A percentile compares a stretch with the other conserved stretches of the same genome.
These are phyloP conservation scores for Adoxophyes honmai DNA, from an alignment of 1,140 invertebrate genomes.

Conservation along the genomic window DNA sequence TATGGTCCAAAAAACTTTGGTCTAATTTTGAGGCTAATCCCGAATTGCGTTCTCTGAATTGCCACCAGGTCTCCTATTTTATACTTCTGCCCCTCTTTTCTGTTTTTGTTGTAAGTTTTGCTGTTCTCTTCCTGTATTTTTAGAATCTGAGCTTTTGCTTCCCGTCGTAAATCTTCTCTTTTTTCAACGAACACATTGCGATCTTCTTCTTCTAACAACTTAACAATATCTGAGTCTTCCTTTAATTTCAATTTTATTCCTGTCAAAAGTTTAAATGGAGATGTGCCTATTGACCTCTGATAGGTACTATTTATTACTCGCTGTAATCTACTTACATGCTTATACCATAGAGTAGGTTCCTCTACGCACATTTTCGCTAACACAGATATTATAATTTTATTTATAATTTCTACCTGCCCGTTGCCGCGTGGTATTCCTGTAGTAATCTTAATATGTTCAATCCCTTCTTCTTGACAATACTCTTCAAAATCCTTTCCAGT, in stretches of 20 bases:
- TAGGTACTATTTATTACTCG: too few relatives aligned
- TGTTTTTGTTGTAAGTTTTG: neutral
- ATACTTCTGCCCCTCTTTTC: neutral
- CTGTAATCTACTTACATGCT: too few relatives aligned
- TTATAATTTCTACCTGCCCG: conserved; percentile 28
- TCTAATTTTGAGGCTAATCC: neutral
- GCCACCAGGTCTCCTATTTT: neutral
- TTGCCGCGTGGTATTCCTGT: too few relatives aligned
- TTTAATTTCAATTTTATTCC: neutral
- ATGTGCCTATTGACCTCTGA: too few relatives aligned
- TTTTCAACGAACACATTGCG: neutral
- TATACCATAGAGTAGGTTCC: too few relatives aligned
- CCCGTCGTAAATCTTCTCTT: neutral
- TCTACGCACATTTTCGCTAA: conserved; percentile 20
- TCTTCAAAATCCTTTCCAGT: conserved; percentile 2
- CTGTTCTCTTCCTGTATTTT: conserved; percentile 6
- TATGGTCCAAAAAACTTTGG: conserved; percentile 11
- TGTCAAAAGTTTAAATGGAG: too few relatives aligned
- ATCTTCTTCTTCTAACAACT: neutral
- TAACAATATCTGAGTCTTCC: neutral
- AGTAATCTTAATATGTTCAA: conserved; percentile 24
- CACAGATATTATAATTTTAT: conserved; percentile 17
- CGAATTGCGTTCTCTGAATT: conserved; percentile 4
- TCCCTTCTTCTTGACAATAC: conserved; percentile 19
- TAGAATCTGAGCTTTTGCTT: neutral